Conservation (phyloP, 2,797 vertebrate species). For the Falco cherrug region DNA sequence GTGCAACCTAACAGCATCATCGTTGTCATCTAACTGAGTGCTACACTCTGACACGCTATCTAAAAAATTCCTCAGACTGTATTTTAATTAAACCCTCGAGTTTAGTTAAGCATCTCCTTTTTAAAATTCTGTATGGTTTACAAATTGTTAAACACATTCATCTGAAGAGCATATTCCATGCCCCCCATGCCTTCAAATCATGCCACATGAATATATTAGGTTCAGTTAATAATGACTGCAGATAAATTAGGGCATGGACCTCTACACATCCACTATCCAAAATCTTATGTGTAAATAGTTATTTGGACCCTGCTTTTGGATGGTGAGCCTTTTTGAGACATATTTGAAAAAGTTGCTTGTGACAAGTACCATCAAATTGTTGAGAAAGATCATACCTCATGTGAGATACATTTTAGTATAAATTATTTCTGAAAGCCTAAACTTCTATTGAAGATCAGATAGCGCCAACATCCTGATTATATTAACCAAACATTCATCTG, state of each 20-base stretch:
- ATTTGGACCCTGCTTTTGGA: background rate
- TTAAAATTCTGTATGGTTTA: background rate
- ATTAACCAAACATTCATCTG: background rate
- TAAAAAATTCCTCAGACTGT: background rate
- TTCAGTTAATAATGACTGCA: background rate
- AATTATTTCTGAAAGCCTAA: background rate
- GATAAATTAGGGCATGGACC: background rate
- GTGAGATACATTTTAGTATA: background rate
- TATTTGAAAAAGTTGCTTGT: background rate
- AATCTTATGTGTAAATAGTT: background rate
- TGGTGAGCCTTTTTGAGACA: background rate
- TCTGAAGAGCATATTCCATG: background rate
- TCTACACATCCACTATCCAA: background rate
- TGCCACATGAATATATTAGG: background rate
- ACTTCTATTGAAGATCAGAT: background rate
- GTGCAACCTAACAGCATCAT: background rate
- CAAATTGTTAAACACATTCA: background rate
- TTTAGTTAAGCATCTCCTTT: background rate
- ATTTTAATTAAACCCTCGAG: background rate
- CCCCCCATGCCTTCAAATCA: background rate
- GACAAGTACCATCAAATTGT: background rate
- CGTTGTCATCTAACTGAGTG: background rate
- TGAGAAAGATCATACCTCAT: background rate
- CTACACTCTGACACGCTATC: background rate
- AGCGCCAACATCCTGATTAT: background rate